Evolutionary conservation across 2,113 vertebrate genomes (phyloP).

Genomic region (Galemys pyrenaicus): DNA sequence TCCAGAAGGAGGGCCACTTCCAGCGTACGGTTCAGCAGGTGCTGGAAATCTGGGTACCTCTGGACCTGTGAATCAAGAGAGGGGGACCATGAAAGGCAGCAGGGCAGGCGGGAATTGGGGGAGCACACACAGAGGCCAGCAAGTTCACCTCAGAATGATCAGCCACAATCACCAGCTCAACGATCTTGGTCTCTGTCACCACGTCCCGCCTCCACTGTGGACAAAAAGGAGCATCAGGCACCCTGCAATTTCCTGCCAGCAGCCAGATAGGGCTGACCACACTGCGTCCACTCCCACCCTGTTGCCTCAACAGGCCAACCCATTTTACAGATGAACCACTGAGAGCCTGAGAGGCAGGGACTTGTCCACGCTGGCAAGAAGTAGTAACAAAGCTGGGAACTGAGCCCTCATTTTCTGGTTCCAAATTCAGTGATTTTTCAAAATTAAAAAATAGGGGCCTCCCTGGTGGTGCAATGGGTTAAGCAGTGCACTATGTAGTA

Average conservation of each 20-base stretch:
- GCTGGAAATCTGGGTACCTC: conserved; percentile 86
- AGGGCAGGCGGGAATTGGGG: fast-evolving
- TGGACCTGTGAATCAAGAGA: conserved; percentile 83
- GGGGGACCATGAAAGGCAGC: not conserved
- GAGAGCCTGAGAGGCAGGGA: not conserved
- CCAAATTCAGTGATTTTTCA: not conserved
- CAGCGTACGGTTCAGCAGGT: conserved; percentile 88
- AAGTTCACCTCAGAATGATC: conserved; percentile 91
- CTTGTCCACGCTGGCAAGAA: not conserved
- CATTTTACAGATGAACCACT: not conserved
- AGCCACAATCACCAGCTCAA: conserved; percentile 95
- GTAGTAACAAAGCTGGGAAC: not conserved
- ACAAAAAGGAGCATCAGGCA: not conserved
- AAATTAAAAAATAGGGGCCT: not conserved
- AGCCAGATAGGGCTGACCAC: not conserved
- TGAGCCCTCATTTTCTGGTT: not conserved
- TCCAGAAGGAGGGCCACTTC: conserved; percentile 94
- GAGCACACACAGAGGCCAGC: fast-evolving
- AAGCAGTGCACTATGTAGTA: too few species aligned
- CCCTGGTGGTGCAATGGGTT: too few species aligned
- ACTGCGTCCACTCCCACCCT: not conserved
- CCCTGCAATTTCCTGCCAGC: not conserved
- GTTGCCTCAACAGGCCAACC: not conserved
- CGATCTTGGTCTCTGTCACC: conserved; percentile 88
- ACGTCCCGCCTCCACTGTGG: conserved; percentile 85